Conservation (phyloP, 2,888 invertebrate species). For the Timema podura region DNA sequence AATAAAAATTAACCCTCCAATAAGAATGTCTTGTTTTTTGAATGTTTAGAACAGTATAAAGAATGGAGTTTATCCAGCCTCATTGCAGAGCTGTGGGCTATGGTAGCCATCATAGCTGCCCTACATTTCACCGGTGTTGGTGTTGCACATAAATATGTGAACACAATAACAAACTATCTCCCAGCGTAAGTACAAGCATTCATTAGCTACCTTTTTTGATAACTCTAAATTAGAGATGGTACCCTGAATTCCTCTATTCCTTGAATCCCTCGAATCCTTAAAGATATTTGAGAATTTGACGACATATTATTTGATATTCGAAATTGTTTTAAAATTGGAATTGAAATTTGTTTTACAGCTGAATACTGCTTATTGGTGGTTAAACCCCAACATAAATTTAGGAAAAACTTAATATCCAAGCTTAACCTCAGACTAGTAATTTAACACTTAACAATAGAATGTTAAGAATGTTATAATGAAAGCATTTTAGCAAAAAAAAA, state of each 20-base stretch:
- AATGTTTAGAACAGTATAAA: conserved; percentile 83
- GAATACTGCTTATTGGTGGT: not conserved
- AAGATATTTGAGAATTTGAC: too few species aligned
- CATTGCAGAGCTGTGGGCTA: conserved; percentile 83
- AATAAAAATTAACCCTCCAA: too few species aligned
- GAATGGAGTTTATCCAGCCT: conserved; percentile 95
- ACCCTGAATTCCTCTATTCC: too few species aligned
- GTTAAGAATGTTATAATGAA: too few species aligned
- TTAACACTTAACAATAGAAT: too few species aligned
- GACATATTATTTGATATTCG: not conserved
- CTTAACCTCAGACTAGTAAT: too few species aligned
- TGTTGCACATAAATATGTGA: conserved; percentile 79
- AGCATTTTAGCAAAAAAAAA: too few species aligned
- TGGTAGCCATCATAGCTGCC: conserved; percentile 72
- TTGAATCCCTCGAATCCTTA: too few species aligned
- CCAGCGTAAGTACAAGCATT: conserved; percentile 59
- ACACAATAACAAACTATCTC: conserved; percentile 65
- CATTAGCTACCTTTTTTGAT: too few species aligned
- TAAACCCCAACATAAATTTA: too few species aligned
- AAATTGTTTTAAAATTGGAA: not conserved
- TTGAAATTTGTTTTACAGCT: not conserved
- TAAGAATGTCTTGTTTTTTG: conserved; percentile 27
- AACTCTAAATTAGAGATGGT: too few species aligned
- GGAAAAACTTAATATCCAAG: too few species aligned
- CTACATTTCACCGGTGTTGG: conserved; percentile 75